A percentile compares a stretch with the other conserved stretches of the same genome.
Conservation (phyloP, 2,113 vertebrate genomes). For the Neodontobutis hainanensis region DNA sequence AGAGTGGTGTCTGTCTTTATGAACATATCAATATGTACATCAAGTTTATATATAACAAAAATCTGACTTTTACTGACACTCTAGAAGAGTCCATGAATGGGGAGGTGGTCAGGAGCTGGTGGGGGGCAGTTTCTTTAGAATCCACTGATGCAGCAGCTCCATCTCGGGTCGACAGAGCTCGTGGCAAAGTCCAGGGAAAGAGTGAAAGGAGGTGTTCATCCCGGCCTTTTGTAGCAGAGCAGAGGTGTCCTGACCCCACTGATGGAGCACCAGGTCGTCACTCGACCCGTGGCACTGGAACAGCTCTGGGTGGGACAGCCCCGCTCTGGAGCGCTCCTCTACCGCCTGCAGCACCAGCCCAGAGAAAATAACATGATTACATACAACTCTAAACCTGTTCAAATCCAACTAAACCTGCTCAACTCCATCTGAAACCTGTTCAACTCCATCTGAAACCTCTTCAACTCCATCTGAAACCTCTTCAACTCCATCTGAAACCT, state of each 20-base stretch:
- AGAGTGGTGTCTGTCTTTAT: too few relatives aligned
- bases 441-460: too few relatives aligned
- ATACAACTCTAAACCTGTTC: background rate
- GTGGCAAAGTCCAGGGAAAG: constrained; percentile 81
- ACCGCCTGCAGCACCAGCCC: constrained; percentile 71
- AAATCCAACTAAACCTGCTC: too few relatives aligned
- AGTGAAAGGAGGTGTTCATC: constrained; percentile 79
- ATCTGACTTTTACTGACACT: too few relatives aligned
- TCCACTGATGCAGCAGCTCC: constrained; percentile 83
- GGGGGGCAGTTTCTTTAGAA: constrained; percentile 82
- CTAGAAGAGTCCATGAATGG: background rate
- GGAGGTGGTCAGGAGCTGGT: background rate
- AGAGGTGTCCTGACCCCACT: constrained; percentile 87
- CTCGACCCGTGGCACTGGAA: constrained; percentile 87
- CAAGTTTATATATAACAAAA: too few relatives aligned
- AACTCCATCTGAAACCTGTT: too few relatives aligned
- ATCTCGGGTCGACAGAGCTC: constrained; percentile 82
- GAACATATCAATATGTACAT: too few relatives aligned
- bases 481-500: too few relatives aligned
- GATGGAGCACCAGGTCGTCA: constrained; percentile 84
- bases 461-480: too few relatives aligned
- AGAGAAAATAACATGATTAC: background rate
- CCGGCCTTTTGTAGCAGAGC: constrained; percentile 77
- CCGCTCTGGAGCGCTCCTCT: constrained; percentile 42
- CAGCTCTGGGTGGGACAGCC: constrained; percentile 79